phyloP scores from a whole-genome alignment of 1,140 invertebrate species.

The Drosophila bipectinata region DNA sequence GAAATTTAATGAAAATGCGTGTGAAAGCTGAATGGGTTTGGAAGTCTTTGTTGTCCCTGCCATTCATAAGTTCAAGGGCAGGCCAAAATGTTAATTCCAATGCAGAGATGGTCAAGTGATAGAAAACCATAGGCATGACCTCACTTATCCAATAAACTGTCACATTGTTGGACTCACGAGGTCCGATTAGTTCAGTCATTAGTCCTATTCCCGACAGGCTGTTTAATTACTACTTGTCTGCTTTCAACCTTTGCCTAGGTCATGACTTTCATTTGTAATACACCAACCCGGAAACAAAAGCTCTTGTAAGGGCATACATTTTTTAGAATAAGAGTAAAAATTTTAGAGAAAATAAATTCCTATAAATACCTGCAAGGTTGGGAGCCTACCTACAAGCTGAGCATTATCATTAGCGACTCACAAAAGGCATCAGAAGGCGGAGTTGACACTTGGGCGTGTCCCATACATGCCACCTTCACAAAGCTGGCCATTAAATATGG shows the following conservation, averaged over 20 bases:
- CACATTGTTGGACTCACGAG: not conserved
- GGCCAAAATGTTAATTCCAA: slow-evolving; percentile 18
- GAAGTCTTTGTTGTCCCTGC: slow-evolving; percentile 20
- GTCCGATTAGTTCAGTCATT: not conserved
- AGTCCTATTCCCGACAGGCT: slow-evolving; percentile 1
- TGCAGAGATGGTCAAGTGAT: not conserved
- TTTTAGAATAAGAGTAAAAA: not conserved
- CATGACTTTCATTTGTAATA: slow-evolving; percentile 8
- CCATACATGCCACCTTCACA: not conserved
- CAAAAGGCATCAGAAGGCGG: slow-evolving; percentile 13
- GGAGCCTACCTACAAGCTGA: slow-evolving; percentile 6
- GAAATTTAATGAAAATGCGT: slow-evolving; percentile 69
- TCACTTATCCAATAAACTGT: slow-evolving; percentile 16
- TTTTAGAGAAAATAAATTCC: too few species aligned
- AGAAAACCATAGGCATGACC: not conserved
- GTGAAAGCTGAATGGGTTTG: slow-evolving; percentile 42
- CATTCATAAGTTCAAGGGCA: slow-evolving; percentile 68
- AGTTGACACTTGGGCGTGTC: slow-evolving; percentile 19
- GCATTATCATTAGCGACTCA: slow-evolving; percentile 58
- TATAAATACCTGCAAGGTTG: too few species aligned
- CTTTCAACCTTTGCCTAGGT: slow-evolving; percentile 45
- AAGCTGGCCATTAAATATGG: not conserved
- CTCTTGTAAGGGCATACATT: not conserved
- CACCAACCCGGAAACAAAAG: not conserved
- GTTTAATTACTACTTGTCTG: slow-evolving; percentile 49